phyloP scores from a whole-genome alignment of 2,888 invertebrate species.

The Sarcophaga variegata region DNA sequence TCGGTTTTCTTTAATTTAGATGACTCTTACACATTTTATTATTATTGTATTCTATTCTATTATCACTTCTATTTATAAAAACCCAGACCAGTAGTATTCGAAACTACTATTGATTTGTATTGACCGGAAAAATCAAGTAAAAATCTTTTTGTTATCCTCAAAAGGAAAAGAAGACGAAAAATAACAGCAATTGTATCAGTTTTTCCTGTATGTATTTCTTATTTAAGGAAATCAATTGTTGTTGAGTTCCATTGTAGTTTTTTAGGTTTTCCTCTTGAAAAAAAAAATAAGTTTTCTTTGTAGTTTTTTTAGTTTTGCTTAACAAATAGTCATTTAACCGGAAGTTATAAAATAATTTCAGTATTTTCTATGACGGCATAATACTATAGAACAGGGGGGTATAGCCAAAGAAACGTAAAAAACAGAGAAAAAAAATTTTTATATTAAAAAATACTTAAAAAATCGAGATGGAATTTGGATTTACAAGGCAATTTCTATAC shows the following conservation, averaged over 20 bases:
- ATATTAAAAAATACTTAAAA: not conserved
- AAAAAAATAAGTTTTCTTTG: constrained; percentile 46
- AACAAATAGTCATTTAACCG: constrained; percentile 60
- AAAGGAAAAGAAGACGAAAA: not conserved
- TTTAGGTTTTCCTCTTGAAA: constrained; percentile 57
- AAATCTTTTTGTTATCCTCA: constrained; percentile 58
- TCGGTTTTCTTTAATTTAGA: too few species aligned
- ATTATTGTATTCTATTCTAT: constrained; percentile 17
- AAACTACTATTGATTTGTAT: constrained; percentile 61
- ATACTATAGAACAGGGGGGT: constrained; percentile 25
- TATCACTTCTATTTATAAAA: constrained; percentile 17
- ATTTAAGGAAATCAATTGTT: constrained; percentile 62
- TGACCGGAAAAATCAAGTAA: constrained; percentile 69
- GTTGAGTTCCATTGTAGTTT: constrained; percentile 37
- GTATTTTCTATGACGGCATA: constrained; percentile 62
- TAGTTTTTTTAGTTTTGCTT: constrained; percentile 24
- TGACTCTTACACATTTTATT: too few species aligned
- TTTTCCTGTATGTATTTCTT: not conserved
- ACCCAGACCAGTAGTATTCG: not conserved
- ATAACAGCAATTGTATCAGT: constrained; percentile 5
- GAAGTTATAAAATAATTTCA: constrained; percentile 65
- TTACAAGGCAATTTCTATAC: constrained; percentile 20
- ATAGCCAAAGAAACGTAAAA: constrained; percentile 1
- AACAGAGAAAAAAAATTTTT: not conserved
- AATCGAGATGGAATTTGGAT: too few species aligned